A percentile compares a stretch with the other conserved stretches of the same genome.
These are phyloP conservation scores for Lypha dubia DNA, from an alignment of 2,888 invertebrate genomes.

Conservation along the genomic window DNA sequence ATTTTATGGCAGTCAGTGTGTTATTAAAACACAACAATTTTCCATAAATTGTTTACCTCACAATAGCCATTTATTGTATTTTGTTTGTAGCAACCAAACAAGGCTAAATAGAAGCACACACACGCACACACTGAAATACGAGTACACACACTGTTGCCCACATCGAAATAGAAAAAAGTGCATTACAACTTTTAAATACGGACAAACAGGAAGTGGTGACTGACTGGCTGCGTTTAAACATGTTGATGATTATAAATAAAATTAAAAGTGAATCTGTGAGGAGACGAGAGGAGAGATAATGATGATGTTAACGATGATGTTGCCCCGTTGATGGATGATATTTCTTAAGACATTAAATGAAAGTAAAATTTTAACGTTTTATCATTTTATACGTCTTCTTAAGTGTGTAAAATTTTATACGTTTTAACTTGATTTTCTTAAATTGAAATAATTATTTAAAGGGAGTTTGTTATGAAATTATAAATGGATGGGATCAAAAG, in stretches of 20 bases:
- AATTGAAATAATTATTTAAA: not conserved
- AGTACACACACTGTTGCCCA: not conserved
- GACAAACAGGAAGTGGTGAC: conserved; percentile 68
- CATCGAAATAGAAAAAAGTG: conserved; percentile 3
- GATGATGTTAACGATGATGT: conserved; percentile 4
- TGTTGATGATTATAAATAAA: conserved; percentile 31
- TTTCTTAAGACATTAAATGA: conserved; percentile 32
- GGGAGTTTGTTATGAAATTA: not conserved
- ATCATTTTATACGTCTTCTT: not conserved
- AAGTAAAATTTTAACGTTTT: conserved; percentile 47
- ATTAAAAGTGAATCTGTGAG: conserved; percentile 57
- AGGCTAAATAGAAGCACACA: conserved; percentile 20
- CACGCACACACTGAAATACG: not conserved
- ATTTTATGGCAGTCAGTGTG: conserved; percentile 63
- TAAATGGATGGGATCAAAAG: too few relatives aligned
- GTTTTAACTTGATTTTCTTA: not conserved
- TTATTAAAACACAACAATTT: conserved; percentile 64
- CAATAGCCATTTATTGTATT: conserved; percentile 18
- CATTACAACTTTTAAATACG: conserved; percentile 44
- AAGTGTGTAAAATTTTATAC: not conserved
- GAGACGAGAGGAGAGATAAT: too few relatives aligned
- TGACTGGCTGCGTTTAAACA: conserved; percentile 45
- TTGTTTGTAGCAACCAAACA: conserved; percentile 30
- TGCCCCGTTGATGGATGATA: conserved; percentile 15
- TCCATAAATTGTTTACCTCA: conserved; percentile 37